Evolutionary conservation across 2,113 vertebrate species (phyloP).

Genomic region (Xenopus borealis): DNA sequence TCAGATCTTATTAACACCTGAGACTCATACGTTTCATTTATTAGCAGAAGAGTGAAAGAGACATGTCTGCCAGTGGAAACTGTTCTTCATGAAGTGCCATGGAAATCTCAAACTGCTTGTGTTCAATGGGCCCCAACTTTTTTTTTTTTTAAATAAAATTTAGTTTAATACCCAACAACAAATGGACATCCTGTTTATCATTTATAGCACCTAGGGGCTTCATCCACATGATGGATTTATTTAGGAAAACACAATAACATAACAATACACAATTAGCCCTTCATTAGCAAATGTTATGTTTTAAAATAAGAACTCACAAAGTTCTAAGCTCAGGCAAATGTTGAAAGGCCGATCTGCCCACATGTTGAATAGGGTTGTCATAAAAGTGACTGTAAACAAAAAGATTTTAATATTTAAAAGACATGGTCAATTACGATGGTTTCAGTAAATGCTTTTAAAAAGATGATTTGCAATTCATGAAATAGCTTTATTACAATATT

Average conservation of each 20-base stretch:
- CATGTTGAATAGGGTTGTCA: slow-evolving; percentile 87
- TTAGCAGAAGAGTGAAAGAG: too few relatives aligned
- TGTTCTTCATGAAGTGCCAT: too few relatives aligned
- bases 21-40: too few relatives aligned
- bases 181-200: neutral
- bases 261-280: neutral
- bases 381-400: slow-evolving; percentile 84
- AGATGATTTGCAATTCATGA: neutral
- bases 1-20: too few relatives aligned
- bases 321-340: slow-evolving; percentile 83
- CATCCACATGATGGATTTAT: too few relatives aligned
- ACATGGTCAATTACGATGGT: neutral
- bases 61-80: too few relatives aligned
- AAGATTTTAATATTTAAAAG: slow-evolving; percentile 4
- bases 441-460: neutral
- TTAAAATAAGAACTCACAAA: slow-evolving; percentile 63
- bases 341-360: slow-evolving; percentile 86
- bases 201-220: neutral
- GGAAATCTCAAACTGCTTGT: too few relatives aligned
- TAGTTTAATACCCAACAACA: too few relatives aligned
- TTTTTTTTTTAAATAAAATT: too few relatives aligned
- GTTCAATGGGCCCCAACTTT: too few relatives aligned
- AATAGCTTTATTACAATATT: neutral
- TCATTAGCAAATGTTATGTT: neutral
- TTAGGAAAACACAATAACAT: too few relatives aligned